Evolutionary conservation across 2,888 invertebrate genomes (phyloP).

Genomic region (Caenorhabditis sp.): DNA sequence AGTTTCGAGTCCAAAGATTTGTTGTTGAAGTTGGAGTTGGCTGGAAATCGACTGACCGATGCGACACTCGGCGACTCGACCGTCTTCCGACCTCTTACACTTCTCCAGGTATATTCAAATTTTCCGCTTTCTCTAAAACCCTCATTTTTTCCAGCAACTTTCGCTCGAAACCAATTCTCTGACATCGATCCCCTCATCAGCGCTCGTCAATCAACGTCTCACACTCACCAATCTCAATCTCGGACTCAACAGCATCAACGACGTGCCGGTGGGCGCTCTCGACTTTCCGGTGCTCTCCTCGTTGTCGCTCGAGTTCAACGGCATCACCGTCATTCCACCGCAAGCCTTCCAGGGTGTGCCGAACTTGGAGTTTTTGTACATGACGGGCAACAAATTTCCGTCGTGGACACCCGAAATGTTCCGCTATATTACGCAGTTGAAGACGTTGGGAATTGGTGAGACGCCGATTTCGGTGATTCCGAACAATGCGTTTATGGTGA

Average conservation of each 20-base stretch:
- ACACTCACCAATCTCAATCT: slow-evolving; percentile 69
- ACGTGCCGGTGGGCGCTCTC: slow-evolving; percentile 68
- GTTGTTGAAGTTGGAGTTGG: slow-evolving; percentile 67
- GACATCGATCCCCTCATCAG: slow-evolving; percentile 63
- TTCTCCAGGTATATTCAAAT: slow-evolving; percentile 62
- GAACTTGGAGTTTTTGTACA: slow-evolving; percentile 68
- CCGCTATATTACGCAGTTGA: slow-evolving; percentile 64
- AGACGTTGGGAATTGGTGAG: slow-evolving; percentile 70
- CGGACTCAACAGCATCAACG: slow-evolving; percentile 66
- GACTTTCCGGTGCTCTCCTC: slow-evolving; percentile 69
- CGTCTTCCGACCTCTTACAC: slow-evolving; percentile 65
- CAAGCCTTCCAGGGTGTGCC: slow-evolving; percentile 69
- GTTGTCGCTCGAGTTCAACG: slow-evolving; percentile 70
- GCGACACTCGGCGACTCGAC: slow-evolving; percentile 57
- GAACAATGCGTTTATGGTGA: slow-evolving; percentile 67
- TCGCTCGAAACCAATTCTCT: slow-evolving; percentile 70
- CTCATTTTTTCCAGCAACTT: slow-evolving; percentile 54
- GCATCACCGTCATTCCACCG: slow-evolving; percentile 66
- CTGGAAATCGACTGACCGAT: slow-evolving; percentile 68
- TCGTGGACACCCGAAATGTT: slow-evolving; percentile 70
- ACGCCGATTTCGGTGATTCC: slow-evolving; percentile 70
- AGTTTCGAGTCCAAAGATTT: slow-evolving; percentile 60
- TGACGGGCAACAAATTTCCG: slow-evolving; percentile 70
- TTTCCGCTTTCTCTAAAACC: not conserved
- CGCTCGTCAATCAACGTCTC: slow-evolving; percentile 61